phyloP scores from a whole-genome alignment of 1,140 invertebrate genomes.

The Venustaconcha ellipsiformis region DNA sequence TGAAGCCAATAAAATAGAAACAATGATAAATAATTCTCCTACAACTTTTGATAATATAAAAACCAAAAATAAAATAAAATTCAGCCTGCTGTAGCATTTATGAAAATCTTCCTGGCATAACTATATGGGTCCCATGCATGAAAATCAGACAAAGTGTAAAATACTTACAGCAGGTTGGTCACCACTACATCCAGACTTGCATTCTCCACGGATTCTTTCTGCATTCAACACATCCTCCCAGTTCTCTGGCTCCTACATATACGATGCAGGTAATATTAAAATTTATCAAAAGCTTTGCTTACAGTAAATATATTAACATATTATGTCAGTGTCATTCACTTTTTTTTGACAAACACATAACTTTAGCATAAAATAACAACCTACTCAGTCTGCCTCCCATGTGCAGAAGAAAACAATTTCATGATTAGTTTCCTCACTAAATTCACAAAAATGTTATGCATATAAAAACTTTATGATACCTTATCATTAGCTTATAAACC shows the following conservation, averaged over 20 bases:
- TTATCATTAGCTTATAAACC: too few relatives aligned
- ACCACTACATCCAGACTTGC: constrained; percentile 36
- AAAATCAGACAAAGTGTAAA: not conserved
- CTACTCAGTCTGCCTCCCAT: too few relatives aligned
- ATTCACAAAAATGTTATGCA: too few relatives aligned
- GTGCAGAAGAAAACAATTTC: too few relatives aligned
- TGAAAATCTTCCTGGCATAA: too few relatives aligned
- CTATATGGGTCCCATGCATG: not conserved
- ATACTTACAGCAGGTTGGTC: constrained; percentile 34
- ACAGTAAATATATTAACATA: not conserved
- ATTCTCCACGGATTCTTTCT: constrained; percentile 35
- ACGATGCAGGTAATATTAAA: not conserved
- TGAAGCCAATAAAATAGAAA: too few relatives aligned
- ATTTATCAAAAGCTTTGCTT: not conserved
- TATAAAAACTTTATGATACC: too few relatives aligned
- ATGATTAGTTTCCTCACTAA: too few relatives aligned
- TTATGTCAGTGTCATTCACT: not conserved
- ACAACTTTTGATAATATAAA: too few relatives aligned
- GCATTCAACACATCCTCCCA: constrained; percentile 50
- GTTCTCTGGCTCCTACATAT: constrained; percentile 42
- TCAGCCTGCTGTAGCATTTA: too few relatives aligned
- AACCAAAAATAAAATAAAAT: too few relatives aligned
- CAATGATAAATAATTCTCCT: too few relatives aligned
- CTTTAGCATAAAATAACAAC: not conserved
- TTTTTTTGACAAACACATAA: not conserved